Evolutionary conservation across 2,113 vertebrate genomes (phyloP).

Genomic region (Ceratotherium simum): DNA sequence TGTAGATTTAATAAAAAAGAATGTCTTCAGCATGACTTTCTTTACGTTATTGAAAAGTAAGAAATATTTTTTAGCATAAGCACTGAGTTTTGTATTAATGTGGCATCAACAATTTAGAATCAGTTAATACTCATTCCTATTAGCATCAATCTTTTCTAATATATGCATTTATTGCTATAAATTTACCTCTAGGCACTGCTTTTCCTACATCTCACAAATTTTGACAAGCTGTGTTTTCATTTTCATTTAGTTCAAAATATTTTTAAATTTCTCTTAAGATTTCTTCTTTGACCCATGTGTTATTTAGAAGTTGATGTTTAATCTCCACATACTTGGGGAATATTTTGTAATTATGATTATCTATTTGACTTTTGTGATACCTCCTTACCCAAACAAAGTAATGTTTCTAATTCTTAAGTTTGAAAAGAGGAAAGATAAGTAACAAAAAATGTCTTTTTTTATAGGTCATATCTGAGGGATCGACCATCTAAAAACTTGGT

Average conservation of each 20-base stretch:
- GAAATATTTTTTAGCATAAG: slow-evolving; percentile 55
- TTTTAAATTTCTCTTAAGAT: slow-evolving; percentile 3
- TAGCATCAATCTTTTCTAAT: background rate
- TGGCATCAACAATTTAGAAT: background rate
- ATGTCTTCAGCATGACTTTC: slow-evolving; percentile 47
- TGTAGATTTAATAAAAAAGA: slow-evolving; percentile 30
- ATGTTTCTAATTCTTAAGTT: slow-evolving; percentile 23
- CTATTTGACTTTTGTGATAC: background rate
- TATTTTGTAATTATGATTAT: background rate
- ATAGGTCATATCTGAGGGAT: slow-evolving; percentile 63
- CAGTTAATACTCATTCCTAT: background rate
- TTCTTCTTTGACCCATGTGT: background rate
- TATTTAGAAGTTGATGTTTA: background rate
- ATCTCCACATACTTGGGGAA: background rate
- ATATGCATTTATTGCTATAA: background rate
- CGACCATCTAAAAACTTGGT: slow-evolving; percentile 59
- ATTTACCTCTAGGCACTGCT: background rate
- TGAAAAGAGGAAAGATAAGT: slow-evolving; percentile 35
- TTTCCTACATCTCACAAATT: background rate
- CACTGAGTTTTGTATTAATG: background rate
- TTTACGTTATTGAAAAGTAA: slow-evolving; percentile 78
- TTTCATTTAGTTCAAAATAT: background rate
- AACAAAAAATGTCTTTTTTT: slow-evolving; percentile 59
- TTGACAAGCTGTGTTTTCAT: background rate
- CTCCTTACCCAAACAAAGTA: background rate